Conservation (phyloP, 2,113 vertebrate genomes). For the Platichthys flesus region DNA sequence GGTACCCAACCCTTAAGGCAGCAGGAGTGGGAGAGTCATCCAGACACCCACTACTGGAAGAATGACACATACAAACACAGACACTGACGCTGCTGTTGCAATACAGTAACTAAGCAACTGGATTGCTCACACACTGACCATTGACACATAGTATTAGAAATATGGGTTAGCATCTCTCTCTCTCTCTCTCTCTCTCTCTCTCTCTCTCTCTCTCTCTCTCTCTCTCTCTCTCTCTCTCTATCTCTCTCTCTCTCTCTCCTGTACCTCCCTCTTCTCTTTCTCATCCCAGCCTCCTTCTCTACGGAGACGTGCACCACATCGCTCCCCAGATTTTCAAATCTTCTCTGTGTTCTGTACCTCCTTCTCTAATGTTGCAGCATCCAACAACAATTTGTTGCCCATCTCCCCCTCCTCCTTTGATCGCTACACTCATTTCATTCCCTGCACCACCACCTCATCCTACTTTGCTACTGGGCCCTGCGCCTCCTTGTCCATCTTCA, state of each 20-base stretch:
- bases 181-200: conserved; percentile 29
- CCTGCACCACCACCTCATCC: background rate
- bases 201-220: conserved; percentile 8
- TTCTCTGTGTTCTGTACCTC: conserved; percentile 17
- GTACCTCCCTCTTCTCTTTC: conserved; percentile 25
- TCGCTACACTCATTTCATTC: background rate
- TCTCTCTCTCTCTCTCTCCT: conserved; percentile 15
- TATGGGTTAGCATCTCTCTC: conserved; percentile 62
- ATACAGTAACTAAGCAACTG: conserved; percentile 78
- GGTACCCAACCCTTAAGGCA: background rate
- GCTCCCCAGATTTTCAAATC: conserved; percentile 23
- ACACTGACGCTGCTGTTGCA: conserved; percentile 65
- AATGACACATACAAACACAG: conserved; percentile 73
- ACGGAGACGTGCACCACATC: conserved; percentile 28
- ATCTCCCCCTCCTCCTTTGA: background rate
- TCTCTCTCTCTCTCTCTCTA: background rate
- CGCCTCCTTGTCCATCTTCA: conserved; percentile 58
- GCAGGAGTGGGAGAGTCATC: conserved; percentile 64
- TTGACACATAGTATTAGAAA: conserved; percentile 74
- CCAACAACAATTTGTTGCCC: background rate
- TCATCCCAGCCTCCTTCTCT: conserved; percentile 11
- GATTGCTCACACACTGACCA: conserved; percentile 77
- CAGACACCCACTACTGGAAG: conserved; percentile 71
- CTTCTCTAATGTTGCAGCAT: conserved; percentile 5
- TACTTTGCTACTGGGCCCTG: background rate